Evolutionary conservation across 1,140 invertebrate species (phyloP).

Genomic region (Drosophila rufa): DNA sequence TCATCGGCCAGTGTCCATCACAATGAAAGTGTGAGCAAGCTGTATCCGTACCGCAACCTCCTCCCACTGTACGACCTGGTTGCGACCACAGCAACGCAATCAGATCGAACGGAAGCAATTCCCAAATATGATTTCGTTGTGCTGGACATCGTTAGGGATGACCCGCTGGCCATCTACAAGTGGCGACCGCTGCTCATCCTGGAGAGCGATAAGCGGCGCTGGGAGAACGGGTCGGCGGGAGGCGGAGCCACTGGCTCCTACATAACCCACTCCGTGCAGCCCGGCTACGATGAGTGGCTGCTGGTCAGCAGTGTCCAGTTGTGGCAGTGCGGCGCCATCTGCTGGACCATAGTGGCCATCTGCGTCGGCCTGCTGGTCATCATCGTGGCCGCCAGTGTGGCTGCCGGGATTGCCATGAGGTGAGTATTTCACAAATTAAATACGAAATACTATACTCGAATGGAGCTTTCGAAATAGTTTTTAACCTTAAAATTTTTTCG

Average conservation of each 20-base stretch:
- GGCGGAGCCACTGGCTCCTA: conserved; percentile 41
- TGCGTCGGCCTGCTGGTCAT: conserved; percentile 67
- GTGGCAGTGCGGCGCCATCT: conserved; percentile 81
- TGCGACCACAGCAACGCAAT: conserved; percentile 45
- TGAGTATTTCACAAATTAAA: conserved; percentile 48
- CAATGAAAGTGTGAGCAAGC: conserved; percentile 41
- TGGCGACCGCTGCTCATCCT: conserved; percentile 82
- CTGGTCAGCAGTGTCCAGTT: conserved; percentile 71
- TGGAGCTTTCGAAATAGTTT: background rate
- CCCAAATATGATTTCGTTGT: conserved; percentile 83
- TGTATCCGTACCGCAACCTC: conserved; percentile 73
- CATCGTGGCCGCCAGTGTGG: conserved; percentile 72
- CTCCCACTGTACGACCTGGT: conserved; percentile 81
- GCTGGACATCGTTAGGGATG: conserved; percentile 73
- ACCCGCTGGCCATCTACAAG: conserved; percentile 34
- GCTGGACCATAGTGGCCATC: conserved; percentile 80
- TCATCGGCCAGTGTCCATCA: conserved; percentile 10
- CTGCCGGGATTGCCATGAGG: conserved; percentile 77
- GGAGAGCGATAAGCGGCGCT: conserved; percentile 51
- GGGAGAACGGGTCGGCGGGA: conserved; percentile 15
- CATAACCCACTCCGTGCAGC: conserved; percentile 78
- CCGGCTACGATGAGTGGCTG: conserved; percentile 81
- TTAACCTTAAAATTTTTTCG: no score
- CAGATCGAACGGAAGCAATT: conserved; percentile 21
- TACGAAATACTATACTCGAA: background rate